A percentile compares a stretch with the other conserved stretches of the same genome.
Conservation (phyloP, 2,888 invertebrate genomes). For the Boloria euphrosyne region DNA sequence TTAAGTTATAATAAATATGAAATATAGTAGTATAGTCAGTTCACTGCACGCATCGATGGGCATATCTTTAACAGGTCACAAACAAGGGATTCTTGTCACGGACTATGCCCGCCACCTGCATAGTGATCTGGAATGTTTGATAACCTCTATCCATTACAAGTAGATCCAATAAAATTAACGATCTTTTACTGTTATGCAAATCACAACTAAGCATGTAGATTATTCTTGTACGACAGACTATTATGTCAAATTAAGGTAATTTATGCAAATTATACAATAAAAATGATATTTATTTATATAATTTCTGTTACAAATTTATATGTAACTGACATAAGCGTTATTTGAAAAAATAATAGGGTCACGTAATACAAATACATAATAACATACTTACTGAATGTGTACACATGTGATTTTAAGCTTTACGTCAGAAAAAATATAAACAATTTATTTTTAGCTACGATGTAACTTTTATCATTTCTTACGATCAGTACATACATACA, state of each 20-base stretch:
- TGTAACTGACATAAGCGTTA: no score
- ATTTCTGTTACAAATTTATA: no score
- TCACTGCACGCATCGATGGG: conserved; percentile 35
- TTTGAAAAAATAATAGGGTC: no score
- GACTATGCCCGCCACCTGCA: conserved; percentile 68
- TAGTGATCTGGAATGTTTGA: conserved; percentile 62
- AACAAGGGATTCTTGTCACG: conserved; percentile 72
- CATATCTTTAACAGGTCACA: conserved; percentile 65
- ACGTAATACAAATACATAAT: no score
- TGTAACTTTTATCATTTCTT: no score
- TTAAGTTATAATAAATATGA: conserved; percentile 11
- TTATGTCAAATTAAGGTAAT: conserved; percentile 2
- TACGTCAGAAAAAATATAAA: no score
- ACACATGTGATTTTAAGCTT: no score
- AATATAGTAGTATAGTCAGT: conserved; percentile 28
- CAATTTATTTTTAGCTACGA: no score
- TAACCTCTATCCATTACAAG: conserved; percentile 46
- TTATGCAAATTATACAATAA: no score
- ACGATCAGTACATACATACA: no score
- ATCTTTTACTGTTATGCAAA: conserved; percentile 3
- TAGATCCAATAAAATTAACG: conserved; percentile 13
- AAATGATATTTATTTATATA: not conserved
- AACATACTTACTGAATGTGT: no score
- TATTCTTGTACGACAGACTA: not conserved
- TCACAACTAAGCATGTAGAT: not conserved